Percentiles rank a stretch among this genome's conserved stretches.
Conservation (phyloP, 2,888 invertebrate genomes). For the Ichneumoninae sp. region DNA sequence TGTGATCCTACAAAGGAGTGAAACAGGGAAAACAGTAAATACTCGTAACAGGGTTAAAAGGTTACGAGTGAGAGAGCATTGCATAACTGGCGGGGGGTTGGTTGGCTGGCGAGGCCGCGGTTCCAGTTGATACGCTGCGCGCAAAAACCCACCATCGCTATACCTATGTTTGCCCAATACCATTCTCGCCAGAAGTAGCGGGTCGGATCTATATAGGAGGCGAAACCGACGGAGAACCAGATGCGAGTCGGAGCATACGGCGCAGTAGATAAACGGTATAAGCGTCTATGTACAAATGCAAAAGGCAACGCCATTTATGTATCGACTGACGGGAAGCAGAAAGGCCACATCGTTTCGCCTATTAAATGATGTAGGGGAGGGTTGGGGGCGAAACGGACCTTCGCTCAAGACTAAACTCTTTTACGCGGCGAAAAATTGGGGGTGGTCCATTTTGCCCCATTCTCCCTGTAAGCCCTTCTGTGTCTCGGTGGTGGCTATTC, state of each 20-base stretch:
- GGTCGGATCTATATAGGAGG: not conserved
- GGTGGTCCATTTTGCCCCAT: too few species aligned
- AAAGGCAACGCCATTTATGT: not conserved
- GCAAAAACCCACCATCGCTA: conserved; percentile 3
- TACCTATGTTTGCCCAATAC: not conserved
- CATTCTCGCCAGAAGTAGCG: not conserved
- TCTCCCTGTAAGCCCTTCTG: not conserved
- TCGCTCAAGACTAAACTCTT: too few species aligned
- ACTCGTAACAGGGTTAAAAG: conserved; percentile 69
- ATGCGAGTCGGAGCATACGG: not conserved
- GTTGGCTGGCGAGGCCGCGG: conserved; percentile 46
- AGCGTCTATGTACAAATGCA: not conserved
- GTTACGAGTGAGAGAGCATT: conserved; percentile 64
- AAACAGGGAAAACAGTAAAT: conserved; percentile 42
- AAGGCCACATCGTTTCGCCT: not conserved
- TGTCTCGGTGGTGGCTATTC: not conserved
- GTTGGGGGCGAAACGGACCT: not conserved
- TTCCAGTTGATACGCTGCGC: conserved; percentile 35
- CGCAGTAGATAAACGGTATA: not conserved
- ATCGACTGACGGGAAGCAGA: not conserved
- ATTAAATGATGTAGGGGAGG: not conserved
- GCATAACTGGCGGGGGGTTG: conserved; percentile 62
- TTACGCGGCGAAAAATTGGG: too few species aligned
- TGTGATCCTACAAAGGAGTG: not conserved
- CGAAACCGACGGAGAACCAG: not conserved